Conservation (phyloP, 2,797 vertebrate species). For the Brachyrhaphis roseni region DNA sequence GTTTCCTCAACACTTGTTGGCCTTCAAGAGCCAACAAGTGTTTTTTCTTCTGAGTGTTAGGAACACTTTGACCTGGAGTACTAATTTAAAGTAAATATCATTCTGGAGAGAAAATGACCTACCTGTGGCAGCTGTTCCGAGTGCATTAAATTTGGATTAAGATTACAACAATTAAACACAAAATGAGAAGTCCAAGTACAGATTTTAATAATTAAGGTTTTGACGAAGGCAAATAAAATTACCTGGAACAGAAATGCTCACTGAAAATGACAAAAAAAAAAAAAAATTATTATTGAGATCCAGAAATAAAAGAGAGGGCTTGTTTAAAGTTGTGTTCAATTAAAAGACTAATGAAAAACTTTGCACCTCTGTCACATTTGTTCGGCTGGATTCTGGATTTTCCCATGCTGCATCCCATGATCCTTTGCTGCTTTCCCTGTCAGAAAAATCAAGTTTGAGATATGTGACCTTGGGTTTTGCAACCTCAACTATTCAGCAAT, state of each 20-base stretch:
- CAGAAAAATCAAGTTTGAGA: constrained; percentile 21
- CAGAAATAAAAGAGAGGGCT: not conserved
- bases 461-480: constrained; percentile 33
- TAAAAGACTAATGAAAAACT: not conserved
- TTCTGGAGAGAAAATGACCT: constrained; percentile 34
- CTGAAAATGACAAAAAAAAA: constrained; percentile 44
- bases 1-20: too few relatives aligned
- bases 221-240: constrained; percentile 30
- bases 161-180: constrained; percentile 5
- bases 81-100: not conserved
- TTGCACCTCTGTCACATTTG: constrained; percentile 81
- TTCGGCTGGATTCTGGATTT: constrained; percentile 68
- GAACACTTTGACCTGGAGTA: not conserved
- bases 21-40: not conserved
- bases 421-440: constrained; percentile 52
- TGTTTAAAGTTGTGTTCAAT: not conserved
- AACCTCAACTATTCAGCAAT: constrained; percentile 16
- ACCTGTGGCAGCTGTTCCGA: constrained; percentile 78
- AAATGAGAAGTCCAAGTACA: not conserved
- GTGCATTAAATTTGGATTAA: constrained; percentile 20
- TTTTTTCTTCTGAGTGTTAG: not conserved
- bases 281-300: not conserved
- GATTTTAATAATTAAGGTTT: not conserved
- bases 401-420: constrained; percentile 87
- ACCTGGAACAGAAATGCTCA: constrained; percentile 76